Percentiles rank a stretch among this genome's conserved stretches.
Evolutionary conservation across 2,113 vertebrate species (phyloP).

Genomic region (Chloropsis cyanopogon): DNA sequence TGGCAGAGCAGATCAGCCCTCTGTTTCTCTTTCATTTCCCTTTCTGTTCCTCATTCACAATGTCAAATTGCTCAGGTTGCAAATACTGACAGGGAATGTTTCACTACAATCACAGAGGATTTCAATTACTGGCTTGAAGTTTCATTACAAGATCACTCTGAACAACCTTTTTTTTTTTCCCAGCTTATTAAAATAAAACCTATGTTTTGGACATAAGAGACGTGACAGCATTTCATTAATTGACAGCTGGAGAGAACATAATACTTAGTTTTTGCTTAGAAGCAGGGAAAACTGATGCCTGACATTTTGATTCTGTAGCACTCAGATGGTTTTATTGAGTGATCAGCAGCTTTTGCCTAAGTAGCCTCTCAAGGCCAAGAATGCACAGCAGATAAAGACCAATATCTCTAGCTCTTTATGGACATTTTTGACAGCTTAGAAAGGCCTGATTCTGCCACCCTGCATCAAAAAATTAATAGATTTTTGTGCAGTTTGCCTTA

Average conservation of each 20-base stretch:
- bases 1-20: neutral
- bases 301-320: neutral
- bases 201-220: neutral
- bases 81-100: conserved; percentile 41
- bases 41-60: neutral
- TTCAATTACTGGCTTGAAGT: conserved; percentile 2
- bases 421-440: neutral
- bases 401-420: neutral
- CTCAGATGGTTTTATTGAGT: neutral
- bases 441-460: conserved; percentile 3
- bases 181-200: conserved; percentile 13
- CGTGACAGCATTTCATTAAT: neutral
- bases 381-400: neutral
- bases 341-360: conserved; percentile 5
- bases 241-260: neutral
- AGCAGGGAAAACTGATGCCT: neutral
- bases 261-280: neutral
- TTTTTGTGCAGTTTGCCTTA: conserved; percentile 33
- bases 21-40: neutral
- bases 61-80: conserved; percentile 48
- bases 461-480: neutral
- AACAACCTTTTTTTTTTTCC: neutral
- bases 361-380: neutral
- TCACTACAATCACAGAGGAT: conserved; percentile 11
- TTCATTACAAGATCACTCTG: neutral